A percentile compares a stretch with the other conserved stretches of the same genome.
These are phyloP conservation scores for Eulacestoma nigropectus DNA, from an alignment of 2,113 vertebrate species.

Conservation along the genomic window DNA sequence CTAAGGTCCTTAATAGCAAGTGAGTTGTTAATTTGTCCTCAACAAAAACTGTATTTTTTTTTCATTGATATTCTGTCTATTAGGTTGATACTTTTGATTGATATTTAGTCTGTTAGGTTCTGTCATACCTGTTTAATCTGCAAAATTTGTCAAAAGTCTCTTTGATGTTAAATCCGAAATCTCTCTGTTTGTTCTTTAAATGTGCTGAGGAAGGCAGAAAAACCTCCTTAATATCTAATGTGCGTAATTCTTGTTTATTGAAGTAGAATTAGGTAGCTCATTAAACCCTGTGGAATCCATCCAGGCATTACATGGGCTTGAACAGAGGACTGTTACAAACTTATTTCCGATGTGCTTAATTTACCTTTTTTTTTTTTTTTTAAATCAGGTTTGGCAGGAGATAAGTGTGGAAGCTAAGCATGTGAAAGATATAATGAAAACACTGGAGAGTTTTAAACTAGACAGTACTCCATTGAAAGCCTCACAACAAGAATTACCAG, in stretches of 20 bases:
- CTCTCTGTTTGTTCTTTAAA: not conserved
- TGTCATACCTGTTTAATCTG: not conserved
- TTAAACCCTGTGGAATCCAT: not conserved
- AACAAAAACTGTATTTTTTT: not conserved
- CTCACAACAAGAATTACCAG: slow-evolving; percentile 75
- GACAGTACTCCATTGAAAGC: slow-evolving; percentile 83
- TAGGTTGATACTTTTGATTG: not conserved
- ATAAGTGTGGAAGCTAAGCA: slow-evolving; percentile 90
- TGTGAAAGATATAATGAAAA: slow-evolving; percentile 92
- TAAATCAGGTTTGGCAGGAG: slow-evolving; percentile 89
- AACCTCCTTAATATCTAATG: not conserved
- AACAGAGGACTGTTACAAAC: not conserved
- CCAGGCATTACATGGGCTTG: not conserved
- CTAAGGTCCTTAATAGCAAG: not conserved
- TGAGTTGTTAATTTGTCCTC: not conserved
- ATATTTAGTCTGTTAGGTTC: not conserved
- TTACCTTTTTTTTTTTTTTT: not conserved
- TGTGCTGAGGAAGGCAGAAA: not conserved
- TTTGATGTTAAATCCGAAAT: not conserved
- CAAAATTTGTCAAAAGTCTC: not conserved
- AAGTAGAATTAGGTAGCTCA: not conserved
- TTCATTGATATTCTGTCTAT: not conserved
- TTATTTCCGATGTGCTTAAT: not conserved
- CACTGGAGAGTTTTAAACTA: slow-evolving; percentile 88
- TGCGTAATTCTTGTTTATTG: not conserved